Evolutionary conservation across 2,797 vertebrate genomes (phyloP).

Genomic region (Alcedo quadribrachys): DNA sequence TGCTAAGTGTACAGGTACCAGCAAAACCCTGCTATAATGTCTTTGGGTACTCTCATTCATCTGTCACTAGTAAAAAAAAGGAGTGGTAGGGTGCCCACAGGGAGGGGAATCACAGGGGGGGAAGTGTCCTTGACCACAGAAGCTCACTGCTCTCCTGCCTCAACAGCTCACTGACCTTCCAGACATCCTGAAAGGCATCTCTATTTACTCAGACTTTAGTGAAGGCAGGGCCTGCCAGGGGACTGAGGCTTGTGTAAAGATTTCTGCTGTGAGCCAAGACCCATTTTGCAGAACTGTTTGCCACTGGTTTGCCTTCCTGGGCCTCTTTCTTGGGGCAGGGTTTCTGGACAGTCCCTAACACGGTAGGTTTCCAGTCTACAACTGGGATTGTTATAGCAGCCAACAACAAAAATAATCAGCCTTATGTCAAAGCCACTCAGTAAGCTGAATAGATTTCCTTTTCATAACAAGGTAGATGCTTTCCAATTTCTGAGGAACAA

Average conservation of each 20-base stretch:
- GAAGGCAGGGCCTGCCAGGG: not conserved
- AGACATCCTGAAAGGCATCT: conserved; percentile 13
- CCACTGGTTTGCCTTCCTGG: not conserved
- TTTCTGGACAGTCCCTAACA: not conserved
- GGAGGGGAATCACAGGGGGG: not conserved
- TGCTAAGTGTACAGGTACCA: not conserved
- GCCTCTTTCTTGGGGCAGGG: not conserved
- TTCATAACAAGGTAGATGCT: not conserved
- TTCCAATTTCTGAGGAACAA: not conserved
- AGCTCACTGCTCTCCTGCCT: not conserved
- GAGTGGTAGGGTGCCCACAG: not conserved
- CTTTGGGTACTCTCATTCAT: not conserved
- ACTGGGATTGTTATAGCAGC: not conserved
- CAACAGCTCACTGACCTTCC: not conserved
- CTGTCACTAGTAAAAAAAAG: not conserved
- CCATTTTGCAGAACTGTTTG: not conserved
- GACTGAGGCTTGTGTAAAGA: not conserved
- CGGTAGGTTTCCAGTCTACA: not conserved
- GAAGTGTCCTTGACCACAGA: not conserved
- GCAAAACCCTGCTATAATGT: not conserved
- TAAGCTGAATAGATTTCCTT: not conserved
- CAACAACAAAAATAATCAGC: not conserved
- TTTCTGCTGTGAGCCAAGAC: not conserved
- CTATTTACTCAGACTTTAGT: not conserved
- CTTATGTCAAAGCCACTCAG: not conserved